Evolutionary conservation across 2,797 vertebrate genomes (phyloP).

Genomic region (Perodicticus potto): DNA sequence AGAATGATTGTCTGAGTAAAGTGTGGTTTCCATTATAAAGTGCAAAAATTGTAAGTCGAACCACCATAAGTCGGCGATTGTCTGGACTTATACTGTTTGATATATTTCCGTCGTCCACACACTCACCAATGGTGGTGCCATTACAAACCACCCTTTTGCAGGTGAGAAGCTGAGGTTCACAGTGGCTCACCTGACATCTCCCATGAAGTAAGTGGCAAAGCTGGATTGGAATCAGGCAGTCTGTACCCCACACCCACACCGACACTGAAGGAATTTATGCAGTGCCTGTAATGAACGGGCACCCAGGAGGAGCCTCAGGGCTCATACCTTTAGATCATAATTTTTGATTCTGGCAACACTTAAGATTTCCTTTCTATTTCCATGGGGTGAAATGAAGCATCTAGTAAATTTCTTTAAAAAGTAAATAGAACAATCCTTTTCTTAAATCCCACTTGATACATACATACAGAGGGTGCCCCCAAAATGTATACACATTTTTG

Average conservation of each 20-base stretch:
- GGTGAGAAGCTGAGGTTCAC: background rate
- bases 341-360: background rate
- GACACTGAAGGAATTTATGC: background rate
- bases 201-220: background rate
- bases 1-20: background rate
- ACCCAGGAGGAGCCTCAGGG: background rate
- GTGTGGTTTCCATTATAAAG: background rate
- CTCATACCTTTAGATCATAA: background rate
- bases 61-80: fast-evolving
- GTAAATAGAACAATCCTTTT: background rate
- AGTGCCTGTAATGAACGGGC: background rate
- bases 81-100: background rate
- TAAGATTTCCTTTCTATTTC: background rate
- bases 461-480: no score
- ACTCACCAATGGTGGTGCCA: background rate
- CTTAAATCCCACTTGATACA: no score
- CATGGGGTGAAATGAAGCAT: background rate
- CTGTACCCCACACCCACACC: background rate
- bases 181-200: background rate
- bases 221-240: background rate
- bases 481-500: no score
- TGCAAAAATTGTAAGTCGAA: background rate
- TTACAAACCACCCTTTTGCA: background rate
- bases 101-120: background rate
- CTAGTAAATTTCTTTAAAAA: background rate